Percentiles rank a stretch among this genome's conserved stretches.
phyloP scores from a whole-genome alignment of 2,797 vertebrate species.

The Sebastes minor region DNA sequence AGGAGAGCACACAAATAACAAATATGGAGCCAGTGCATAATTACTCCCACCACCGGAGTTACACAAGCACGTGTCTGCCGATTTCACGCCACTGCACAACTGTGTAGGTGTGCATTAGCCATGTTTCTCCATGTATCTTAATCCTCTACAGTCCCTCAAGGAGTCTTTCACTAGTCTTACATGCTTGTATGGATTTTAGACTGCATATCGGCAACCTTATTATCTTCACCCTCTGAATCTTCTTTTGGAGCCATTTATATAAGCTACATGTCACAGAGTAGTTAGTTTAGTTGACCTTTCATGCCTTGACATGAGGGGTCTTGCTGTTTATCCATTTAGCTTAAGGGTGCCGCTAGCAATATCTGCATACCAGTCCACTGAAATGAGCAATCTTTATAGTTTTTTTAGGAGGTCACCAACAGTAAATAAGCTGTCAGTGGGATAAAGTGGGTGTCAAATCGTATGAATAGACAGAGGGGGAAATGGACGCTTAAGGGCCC shows the following conservation, averaged over 20 bases:
- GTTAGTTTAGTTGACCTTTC: slow-evolving; percentile 48
- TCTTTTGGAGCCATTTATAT: slow-evolving; percentile 35
- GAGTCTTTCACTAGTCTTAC: slow-evolving; percentile 38
- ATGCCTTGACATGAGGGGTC: slow-evolving; percentile 7
- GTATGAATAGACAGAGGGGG: slow-evolving; percentile 61
- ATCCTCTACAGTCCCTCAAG: slow-evolving; percentile 64
- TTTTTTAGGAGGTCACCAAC: slow-evolving; percentile 41
- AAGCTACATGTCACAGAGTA: slow-evolving; percentile 23
- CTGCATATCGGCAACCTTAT: slow-evolving; percentile 32
- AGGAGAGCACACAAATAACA: slow-evolving; percentile 65
- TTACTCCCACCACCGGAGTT: slow-evolving; percentile 69
- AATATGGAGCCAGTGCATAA: slow-evolving; percentile 70
- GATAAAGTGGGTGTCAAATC: slow-evolving; percentile 70
- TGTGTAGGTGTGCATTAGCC: slow-evolving; percentile 75
- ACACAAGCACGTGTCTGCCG: slow-evolving; percentile 50
- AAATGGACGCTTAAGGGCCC: slow-evolving; percentile 68
- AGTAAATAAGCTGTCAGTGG: slow-evolving; percentile 69
- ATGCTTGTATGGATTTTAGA: slow-evolving; percentile 42
- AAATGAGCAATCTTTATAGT: slow-evolving; percentile 53
- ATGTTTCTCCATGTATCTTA: slow-evolving; percentile 59
- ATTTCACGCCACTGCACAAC: slow-evolving; percentile 59
- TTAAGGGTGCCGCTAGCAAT: slow-evolving; percentile 20
- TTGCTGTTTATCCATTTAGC: slow-evolving; percentile 52
- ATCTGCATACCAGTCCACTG: slow-evolving; percentile 27
- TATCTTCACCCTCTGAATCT: slow-evolving; percentile 24